phyloP scores from a whole-genome alignment of 2,888 invertebrate species.

The Drosophila pseudotalamancana region DNA sequence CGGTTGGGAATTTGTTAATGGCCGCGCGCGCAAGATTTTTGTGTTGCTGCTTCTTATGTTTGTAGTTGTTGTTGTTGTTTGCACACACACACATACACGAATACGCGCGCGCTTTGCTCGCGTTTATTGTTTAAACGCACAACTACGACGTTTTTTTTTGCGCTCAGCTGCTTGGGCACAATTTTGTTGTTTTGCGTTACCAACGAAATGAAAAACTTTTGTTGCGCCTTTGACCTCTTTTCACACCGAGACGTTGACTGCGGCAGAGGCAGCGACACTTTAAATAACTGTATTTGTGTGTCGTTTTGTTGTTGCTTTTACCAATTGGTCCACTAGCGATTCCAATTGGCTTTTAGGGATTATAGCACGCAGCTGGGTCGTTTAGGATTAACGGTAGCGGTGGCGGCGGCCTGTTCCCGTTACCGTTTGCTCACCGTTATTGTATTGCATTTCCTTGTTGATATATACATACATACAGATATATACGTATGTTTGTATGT shows the following conservation, averaged over 20 bases:
- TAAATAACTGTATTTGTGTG: constrained; percentile 42
- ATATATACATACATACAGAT: constrained; percentile 23
- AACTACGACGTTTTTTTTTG: constrained; percentile 76
- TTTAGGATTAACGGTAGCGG: constrained; percentile 15
- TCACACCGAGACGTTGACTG: constrained; percentile 55
- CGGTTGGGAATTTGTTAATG: constrained; percentile 58
- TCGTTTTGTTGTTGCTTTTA: constrained; percentile 29
- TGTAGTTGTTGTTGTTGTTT: constrained; percentile 64
- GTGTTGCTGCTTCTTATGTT: constrained; percentile 35
- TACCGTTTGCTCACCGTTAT: constrained; percentile 37
- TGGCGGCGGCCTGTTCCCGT: constrained; percentile 30
- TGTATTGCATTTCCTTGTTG: constrained; percentile 70
- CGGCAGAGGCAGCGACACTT: constrained; percentile 47
- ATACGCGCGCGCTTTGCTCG: constrained; percentile 22
- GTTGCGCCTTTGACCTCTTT: constrained; percentile 81
- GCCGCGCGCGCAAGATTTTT: constrained; percentile 60
- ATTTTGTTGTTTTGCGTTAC: constrained; percentile 44
- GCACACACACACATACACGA: constrained; percentile 32
- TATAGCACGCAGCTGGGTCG: constrained; percentile 51
- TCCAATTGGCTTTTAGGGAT: constrained; percentile 48
- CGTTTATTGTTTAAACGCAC: constrained; percentile 73
- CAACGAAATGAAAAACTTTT: constrained; percentile 63
- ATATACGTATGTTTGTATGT: constrained; percentile 26
- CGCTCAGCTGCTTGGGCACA: constrained; percentile 65
- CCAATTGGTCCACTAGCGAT: constrained; percentile 18